Evolutionary conservation across 2,797 vertebrate genomes (phyloP).

Genomic region (Artibeus jamaicensis): DNA sequence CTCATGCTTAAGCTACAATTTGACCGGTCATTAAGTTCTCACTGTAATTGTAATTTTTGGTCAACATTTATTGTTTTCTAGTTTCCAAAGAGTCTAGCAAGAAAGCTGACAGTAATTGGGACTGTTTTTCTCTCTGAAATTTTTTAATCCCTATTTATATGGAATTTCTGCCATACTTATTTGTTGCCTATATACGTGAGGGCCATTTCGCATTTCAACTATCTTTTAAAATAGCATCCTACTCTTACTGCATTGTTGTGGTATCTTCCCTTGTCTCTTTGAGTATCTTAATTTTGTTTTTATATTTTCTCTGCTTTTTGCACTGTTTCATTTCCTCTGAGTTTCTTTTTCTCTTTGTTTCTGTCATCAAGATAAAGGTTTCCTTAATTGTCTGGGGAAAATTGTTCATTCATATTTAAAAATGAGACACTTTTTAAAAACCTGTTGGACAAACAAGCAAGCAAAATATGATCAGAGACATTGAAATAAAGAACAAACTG

Average conservation of each 20-base stretch:
- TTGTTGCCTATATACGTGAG: background rate
- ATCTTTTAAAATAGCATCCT: background rate
- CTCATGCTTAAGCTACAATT: background rate
- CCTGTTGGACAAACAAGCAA: background rate
- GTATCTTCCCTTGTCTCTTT: background rate
- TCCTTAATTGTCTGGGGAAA: background rate
- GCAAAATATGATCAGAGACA: too few species aligned
- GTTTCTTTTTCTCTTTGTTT: background rate
- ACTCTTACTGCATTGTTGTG: background rate
- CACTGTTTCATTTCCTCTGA: background rate
- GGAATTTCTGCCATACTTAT: background rate
- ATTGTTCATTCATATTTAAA: background rate
- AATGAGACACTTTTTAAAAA: background rate
- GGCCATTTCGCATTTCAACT: background rate
- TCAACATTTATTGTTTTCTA: background rate
- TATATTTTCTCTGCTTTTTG: background rate
- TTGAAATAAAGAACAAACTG: too few species aligned
- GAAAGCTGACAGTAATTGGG: background rate
- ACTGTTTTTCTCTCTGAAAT: background rate
- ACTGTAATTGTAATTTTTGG: background rate
- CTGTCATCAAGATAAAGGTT: background rate
- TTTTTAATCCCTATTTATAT: background rate
- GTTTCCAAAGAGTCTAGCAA: background rate
- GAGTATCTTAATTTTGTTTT: background rate
- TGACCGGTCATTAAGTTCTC: background rate